Evolutionary conservation across 2,888 invertebrate genomes (phyloP), one percentile per base, ranked within the genome.

Genomic region (Acanthosepion pharaonis): DNA sequence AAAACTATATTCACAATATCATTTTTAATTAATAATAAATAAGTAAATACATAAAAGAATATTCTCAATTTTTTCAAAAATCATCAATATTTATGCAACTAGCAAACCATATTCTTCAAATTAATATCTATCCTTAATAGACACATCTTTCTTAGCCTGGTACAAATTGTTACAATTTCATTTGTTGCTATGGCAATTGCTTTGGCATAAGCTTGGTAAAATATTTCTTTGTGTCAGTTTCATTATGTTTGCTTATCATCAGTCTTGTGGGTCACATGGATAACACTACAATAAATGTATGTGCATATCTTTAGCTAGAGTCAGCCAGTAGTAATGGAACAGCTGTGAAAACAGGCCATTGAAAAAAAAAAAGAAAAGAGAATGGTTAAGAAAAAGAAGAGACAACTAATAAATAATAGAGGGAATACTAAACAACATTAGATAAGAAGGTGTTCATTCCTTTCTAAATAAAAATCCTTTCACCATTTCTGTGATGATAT

Each of bases 381-480:
- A 78, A 78, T n/a, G 28, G 78, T 28, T 8, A n/a, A 78, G 78
- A 78, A 78, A 78, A 78, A n/a, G n/a, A 78, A n/a, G 78, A 78
- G 78, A 33, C n/a, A 78, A 78, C n/a, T 15, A 78, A 33, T 78
- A 78, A 78, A 78, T 78, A 78, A 78, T 78, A 78, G 18, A n/a
- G 1, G n/a, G n/a, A 78, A 33, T n/a, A n/a, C 33, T 78, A 8
- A 78, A 78, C 78, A 78, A 78, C 33, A 78, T n/a, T 11, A n/a
- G n/a, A 78, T 78, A 78, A 78, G n/a, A 33, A 78, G 33, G 78
- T n/a, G 78, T 78, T 78, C 78, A 78, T 78, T 33, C n/a, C 78
- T 78, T 78, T 78, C 78, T n/a, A 78, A 78, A 78, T 78, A 78
- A 78, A 59, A 78, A 78, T 78, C n/a, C n/a, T 78, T n/a, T n/a